Evolutionary conservation across 2,797 vertebrate species (phyloP).

Genomic region (Fistularia tabacaria): DNA sequence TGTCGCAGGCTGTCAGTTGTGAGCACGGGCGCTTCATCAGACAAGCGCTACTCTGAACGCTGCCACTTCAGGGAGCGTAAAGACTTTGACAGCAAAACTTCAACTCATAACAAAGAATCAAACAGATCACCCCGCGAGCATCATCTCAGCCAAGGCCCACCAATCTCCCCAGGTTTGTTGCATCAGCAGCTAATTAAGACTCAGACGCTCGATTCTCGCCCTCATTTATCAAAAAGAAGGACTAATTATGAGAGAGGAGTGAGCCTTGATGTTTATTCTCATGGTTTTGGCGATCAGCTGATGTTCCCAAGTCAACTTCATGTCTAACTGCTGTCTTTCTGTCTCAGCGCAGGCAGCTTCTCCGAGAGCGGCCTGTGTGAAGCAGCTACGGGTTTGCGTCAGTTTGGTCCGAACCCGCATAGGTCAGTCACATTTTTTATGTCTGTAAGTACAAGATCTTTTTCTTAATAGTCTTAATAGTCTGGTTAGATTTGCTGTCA

Average conservation of each 20-base stretch:
- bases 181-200: conserved; percentile 51
- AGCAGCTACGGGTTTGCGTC: too few relatives aligned
- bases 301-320: not conserved
- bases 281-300: not conserved
- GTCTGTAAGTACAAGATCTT: too few relatives aligned
- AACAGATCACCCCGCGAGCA: conserved; percentile 14
- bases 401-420: too few relatives aligned
- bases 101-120: conserved; percentile 8
- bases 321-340: too few relatives aligned
- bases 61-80: not conserved
- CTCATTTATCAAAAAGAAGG: conserved; percentile 25
- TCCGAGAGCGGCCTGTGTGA: too few relatives aligned
- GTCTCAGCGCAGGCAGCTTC: too few relatives aligned
- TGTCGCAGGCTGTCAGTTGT: too few relatives aligned
- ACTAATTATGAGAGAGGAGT: conserved; percentile 1
- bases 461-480: too few relatives aligned
- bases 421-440: too few relatives aligned
- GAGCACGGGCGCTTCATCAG: too few relatives aligned
- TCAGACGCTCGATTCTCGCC: conserved; percentile 3
- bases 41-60: too few relatives aligned
- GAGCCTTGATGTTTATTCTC: not conserved
- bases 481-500: too few relatives aligned
- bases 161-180: conserved; percentile 40
- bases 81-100: not conserved
- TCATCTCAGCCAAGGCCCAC: not conserved